phyloP scores from a whole-genome alignment of 1,140 invertebrate species.

The Magallana ariakensis region DNA sequence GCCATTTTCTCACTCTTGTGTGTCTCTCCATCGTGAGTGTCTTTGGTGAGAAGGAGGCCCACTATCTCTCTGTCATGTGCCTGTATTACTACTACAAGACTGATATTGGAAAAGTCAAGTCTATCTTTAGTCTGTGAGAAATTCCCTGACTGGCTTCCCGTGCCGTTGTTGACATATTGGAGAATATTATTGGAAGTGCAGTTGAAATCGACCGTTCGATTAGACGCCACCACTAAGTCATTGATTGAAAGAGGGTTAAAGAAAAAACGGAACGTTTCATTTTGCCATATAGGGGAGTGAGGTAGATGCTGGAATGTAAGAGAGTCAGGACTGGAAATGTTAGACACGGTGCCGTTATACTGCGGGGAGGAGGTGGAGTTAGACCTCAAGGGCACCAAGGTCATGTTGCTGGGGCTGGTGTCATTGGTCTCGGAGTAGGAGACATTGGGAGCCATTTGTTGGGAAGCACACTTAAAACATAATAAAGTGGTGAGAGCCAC shows the following conservation, averaged over 20 bases:
- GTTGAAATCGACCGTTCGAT: slow-evolving; percentile 69
- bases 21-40: slow-evolving; percentile 22
- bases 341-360: not conserved
- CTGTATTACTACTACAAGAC: slow-evolving; percentile 55
- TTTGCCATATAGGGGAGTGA: slow-evolving; percentile 48
- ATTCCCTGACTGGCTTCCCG: slow-evolving; percentile 55
- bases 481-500: slow-evolving; percentile 17
- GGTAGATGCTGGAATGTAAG: slow-evolving; percentile 44
- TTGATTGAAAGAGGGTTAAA: slow-evolving; percentile 71
- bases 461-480: slow-evolving; percentile 18
- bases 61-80: slow-evolving; percentile 55
- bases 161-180: slow-evolving; percentile 52
- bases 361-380: not conserved
- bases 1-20: slow-evolving; percentile 17
- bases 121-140: slow-evolving; percentile 45
- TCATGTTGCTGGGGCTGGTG: not conserved
- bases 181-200: slow-evolving; percentile 59
- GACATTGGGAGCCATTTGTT: slow-evolving; percentile 33
- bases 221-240: slow-evolving; percentile 64
- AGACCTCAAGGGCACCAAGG: not conserved
- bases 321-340: slow-evolving; percentile 12
- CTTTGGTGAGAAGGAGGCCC: slow-evolving; percentile 8
- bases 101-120: slow-evolving; percentile 51
- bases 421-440: not conserved
- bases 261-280: slow-evolving; percentile 68